Percentiles rank a stretch among this genome's conserved stretches.
These are phyloP conservation scores for Hormaphis cornu DNA, from an alignment of 1,140 invertebrate genomes.

Conservation along the genomic window DNA sequence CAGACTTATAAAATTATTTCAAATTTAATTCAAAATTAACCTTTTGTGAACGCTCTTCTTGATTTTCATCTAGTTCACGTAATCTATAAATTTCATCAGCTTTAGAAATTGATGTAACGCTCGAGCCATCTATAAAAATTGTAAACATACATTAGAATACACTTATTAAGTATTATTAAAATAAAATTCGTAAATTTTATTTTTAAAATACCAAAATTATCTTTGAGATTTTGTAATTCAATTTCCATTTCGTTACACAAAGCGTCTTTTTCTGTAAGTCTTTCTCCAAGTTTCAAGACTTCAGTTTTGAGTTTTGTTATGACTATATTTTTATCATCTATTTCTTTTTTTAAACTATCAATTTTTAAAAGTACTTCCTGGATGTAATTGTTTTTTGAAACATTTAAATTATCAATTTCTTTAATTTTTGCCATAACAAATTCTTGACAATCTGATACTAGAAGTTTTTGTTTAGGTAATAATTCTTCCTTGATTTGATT, in stretches of 20 bases:
- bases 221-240: neutral
- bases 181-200: neutral
- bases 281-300: neutral
- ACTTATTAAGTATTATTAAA: neutral
- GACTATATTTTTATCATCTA: neutral
- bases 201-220: neutral
- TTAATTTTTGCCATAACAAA: slow-evolving; percentile 1
- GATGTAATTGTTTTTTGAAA: neutral
- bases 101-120: slow-evolving; percentile 40
- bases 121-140: slow-evolving; percentile 35
- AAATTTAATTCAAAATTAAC: slow-evolving; percentile 31
- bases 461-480: slow-evolving; percentile 5
- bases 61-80: slow-evolving; percentile 41
- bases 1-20: too few species aligned
- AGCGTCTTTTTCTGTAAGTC: neutral
- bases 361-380: neutral
- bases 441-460: neutral
- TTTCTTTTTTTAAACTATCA: neutral
- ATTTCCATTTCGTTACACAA: neutral
- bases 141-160: too few species aligned
- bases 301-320: neutral
- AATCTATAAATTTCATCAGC: slow-evolving; percentile 40
- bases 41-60: slow-evolving; percentile 41
- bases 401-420: neutral
- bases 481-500: neutral